Evolutionary conservation across 2,888 invertebrate genomes (phyloP).

Genomic region (Sminthurides aquaticus): DNA sequence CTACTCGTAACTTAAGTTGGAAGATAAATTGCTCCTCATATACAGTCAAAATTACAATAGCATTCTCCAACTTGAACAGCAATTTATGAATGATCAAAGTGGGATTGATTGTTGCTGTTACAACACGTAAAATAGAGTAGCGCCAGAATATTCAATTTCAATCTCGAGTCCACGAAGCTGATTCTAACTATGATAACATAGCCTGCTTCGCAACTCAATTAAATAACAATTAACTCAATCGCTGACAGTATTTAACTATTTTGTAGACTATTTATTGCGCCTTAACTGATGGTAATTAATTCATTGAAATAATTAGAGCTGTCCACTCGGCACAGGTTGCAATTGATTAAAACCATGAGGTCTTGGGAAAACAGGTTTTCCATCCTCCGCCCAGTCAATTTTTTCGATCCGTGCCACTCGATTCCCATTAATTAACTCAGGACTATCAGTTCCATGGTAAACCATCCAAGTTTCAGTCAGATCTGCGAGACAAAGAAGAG

Average conservation of each 20-base stretch:
- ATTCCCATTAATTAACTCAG: neutral
- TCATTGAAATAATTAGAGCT: slow-evolving; percentile 3
- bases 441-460: slow-evolving; percentile 6
- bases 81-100: no score
- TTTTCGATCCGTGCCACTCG: slow-evolving; percentile 13
- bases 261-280: neutral
- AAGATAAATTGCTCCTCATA: no score
- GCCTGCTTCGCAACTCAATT: neutral
- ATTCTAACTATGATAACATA: no score
- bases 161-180: no score
- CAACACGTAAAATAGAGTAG: no score
- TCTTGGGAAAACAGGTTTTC: slow-evolving; percentile 23
- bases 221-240: neutral
- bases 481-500: no score
- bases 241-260: neutral
- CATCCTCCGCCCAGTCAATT: slow-evolving; percentile 24
- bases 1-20: no score
- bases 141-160: no score
- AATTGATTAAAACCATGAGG: slow-evolving; percentile 22
- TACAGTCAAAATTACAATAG: no score
- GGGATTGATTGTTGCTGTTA: no score
- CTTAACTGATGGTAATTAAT: neutral
- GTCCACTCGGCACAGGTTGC: slow-evolving; percentile 27
- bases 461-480: slow-evolving; percentile 11
- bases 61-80: no score